Evolutionary conservation across 2,797 vertebrate genomes (phyloP), one percentile per base, ranked within the genome.

Genomic region (Crenuchus spilurus): DNA sequence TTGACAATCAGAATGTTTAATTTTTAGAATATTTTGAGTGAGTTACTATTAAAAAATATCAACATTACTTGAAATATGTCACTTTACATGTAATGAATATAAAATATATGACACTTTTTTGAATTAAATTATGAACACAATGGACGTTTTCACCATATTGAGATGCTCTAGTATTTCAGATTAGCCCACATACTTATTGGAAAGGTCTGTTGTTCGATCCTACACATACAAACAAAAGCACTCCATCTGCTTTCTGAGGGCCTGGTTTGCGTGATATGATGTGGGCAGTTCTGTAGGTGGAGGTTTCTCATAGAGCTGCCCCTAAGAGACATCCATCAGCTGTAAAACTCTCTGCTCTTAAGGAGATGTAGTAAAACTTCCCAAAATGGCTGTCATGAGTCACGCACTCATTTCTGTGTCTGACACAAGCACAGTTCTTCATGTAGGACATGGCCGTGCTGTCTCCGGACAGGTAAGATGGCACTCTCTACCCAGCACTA

Each of bases 301-400:
- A 20, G 20, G 33, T 14, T 22, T 3, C 33, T 62, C 28, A 16
- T 37, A 4, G 54, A 51, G 44, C 30, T 44, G 30, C 37, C 13
- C 28, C 28, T 33, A 48, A 65, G 35, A 70, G 54, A 41, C 31
- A 61, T 65, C 72, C 61, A 48, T 74, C 62, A 63, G 26, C 51
- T 62, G n/a, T 60, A n/a, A 60, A 61, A 42, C 52, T 72, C 65
- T 35, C 16, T 31, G 35, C 68, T 76, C 65, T 52, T 26, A 75
- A 68, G 20, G 61, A 54, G 55, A 63, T 11, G 22, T 13, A 76
- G 33, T 55, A 51, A 49, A 62, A 44, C 67, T 30, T 62, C 42
- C 55, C 48, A 46, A 62, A 9, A 54, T 68, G 14, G 44, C 61
- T 33, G 62, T 18, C 35, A n/a, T 74, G 66, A 24, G 31, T 39